These are phyloP conservation scores for Lucifuga dentata DNA, from an alignment of 2,113 vertebrate species.

Conservation along the genomic window DNA sequence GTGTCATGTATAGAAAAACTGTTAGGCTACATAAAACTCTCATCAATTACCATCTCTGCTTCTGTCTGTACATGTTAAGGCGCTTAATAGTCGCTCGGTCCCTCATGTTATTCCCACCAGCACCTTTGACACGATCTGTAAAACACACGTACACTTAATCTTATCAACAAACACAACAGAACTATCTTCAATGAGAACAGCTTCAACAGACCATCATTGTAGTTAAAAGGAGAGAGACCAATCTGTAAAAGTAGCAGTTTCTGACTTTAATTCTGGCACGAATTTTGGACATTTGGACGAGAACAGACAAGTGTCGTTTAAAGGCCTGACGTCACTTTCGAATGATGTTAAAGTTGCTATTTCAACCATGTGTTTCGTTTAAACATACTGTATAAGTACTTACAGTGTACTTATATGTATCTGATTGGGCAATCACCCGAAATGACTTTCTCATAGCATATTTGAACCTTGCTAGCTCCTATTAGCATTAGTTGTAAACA, in stretches of 20 bases:
- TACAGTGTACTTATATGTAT: no score
- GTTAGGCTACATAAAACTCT: neutral
- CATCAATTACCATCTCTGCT: slow-evolving; percentile 89
- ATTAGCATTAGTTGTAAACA: slow-evolving; percentile 69
- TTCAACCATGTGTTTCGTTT: no score
- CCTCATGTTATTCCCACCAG: slow-evolving; percentile 92
- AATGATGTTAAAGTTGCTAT: neutral
- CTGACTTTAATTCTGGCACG: no score
- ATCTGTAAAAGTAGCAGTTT: no score
- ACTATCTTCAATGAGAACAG: no score
- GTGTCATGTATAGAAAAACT: no score
- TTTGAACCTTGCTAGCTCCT: neutral
- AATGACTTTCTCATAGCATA: neutral
- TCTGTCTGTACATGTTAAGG: slow-evolving; percentile 98
- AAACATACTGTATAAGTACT: neutral
- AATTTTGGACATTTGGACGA: no score
- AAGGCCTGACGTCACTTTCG: neutral
- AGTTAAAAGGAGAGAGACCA: no score
- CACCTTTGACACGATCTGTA: slow-evolving; percentile 89
- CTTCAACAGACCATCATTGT: no score
- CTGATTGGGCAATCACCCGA: neutral
- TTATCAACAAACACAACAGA: no score
- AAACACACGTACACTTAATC: slow-evolving; percentile 2
- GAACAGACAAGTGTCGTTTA: slow-evolving; percentile 3
- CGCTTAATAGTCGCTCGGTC: slow-evolving; percentile 95